Evolutionary conservation across 2,888 invertebrate genomes (phyloP), one percentile per base, ranked within the genome.

Genomic region (Dicycla oo): DNA sequence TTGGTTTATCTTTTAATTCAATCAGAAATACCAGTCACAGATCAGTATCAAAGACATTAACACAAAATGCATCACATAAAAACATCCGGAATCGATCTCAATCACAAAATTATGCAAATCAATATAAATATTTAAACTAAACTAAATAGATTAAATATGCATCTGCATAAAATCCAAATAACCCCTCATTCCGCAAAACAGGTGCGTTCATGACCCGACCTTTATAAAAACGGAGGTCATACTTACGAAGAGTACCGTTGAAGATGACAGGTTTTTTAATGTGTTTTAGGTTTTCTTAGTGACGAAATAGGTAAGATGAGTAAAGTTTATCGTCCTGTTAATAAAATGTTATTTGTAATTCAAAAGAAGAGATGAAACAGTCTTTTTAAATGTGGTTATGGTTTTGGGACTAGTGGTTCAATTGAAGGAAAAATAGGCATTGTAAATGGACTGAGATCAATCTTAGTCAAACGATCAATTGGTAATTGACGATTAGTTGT

Each of bases 221-320:
- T 80, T 79, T 58, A 5, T 5, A 58, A 18, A 15, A 54, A 74
- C 63, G 26, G 67, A 83, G 77, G 74, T 67, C 69, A 66, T 43
- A 34, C 26, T 1, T 54, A 69, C 64, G 64, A 69, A 18, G 51
- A 57, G 54, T 74, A 69, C 43, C 49, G 69, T 78, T 68, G 11
- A 38, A 69, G 64, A 75, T 65, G 82, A 73, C 79, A 68, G 70
- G 75, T 56, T 75, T 75, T n/a, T 58, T 43, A 45, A 65, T 47
- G 0, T 40, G 1, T 40, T n/a, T n/a, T 3, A 6, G 3, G 7
- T 20, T 15, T 30, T 69, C 57, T 54, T 13, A 0, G 8, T 65
- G 13, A 61, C 34, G 23, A 49, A 57, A 64, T 65, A 45, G 53
- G 61, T 69, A 53, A 71, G 3, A 60, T 18, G 11, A 20, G 20